Conservation (phyloP, 2,797 vertebrate genomes). For the Rousettus madagascariensis region DNA sequence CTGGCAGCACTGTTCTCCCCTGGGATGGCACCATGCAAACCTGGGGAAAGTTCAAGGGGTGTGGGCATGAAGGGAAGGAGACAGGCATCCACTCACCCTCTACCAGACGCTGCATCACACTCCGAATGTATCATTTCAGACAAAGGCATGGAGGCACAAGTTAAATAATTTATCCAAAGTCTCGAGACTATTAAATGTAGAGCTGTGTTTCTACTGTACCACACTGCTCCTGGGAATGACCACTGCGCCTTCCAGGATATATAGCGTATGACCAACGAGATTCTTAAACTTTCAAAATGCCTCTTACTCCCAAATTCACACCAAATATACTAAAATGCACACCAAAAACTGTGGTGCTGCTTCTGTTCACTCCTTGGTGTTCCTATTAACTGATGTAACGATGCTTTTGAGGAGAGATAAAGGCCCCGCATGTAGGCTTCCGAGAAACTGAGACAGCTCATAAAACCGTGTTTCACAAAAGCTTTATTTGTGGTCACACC, state of each 20-base stretch:
- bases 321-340: neutral
- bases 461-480: conserved; percentile 20
- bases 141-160: neutral
- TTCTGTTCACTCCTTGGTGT: neutral
- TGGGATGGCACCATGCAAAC: neutral
- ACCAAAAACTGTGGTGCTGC: rapidly evolving
- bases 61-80: too few species aligned
- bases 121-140: neutral
- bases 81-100: neutral
- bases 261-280: too few species aligned
- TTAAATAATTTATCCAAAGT: neutral
- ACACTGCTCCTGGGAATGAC: neutral
- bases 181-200: rapidly evolving
- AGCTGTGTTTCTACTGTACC: neutral
- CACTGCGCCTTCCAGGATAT: neutral
- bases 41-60: neutral
- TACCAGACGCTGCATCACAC: rapidly evolving
- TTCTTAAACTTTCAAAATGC: neutral
- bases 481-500: conserved; percentile 71
- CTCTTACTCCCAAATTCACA: neutral
- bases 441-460: conserved; percentile 51
- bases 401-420: neutral
- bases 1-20: neutral
- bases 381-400: neutral
- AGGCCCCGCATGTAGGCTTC: conserved; percentile 5